Conservation (phyloP, 1,140 invertebrate genomes). For the Drosophila ambigua region DNA sequence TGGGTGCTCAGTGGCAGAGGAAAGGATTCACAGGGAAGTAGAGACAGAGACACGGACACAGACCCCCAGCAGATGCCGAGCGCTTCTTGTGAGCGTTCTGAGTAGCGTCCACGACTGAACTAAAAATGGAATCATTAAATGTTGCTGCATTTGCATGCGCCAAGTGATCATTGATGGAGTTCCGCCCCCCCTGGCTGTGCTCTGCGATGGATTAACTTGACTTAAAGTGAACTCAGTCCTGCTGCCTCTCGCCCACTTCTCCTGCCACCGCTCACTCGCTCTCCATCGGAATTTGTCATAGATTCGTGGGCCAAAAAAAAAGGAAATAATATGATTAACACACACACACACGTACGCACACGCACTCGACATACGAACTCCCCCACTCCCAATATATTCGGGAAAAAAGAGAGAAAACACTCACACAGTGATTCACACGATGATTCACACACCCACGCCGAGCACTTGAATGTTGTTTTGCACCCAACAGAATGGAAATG, state of each 20-base stretch:
- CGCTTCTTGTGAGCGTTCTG: too few species aligned
- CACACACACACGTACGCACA: constrained; percentile 29
- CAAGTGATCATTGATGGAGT: too few species aligned
- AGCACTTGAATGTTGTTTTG: constrained; percentile 23
- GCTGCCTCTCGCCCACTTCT: background rate
- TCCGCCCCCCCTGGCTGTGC: too few species aligned
- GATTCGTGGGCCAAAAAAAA: constrained; percentile 44
- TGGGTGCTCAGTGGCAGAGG: too few species aligned
- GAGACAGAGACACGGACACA: too few species aligned
- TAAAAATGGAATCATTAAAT: too few species aligned
- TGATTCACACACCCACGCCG: background rate
- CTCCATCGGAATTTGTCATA: constrained; percentile 43
- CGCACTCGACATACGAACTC: constrained; percentile 6
- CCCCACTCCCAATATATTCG: background rate
- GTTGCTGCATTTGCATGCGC: too few species aligned
- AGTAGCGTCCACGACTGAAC: too few species aligned
- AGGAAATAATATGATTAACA: constrained; percentile 71
- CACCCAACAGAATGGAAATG: constrained; percentile 5
- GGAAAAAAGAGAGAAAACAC: background rate
- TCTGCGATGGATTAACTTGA: too few species aligned
- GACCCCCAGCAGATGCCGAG: too few species aligned
- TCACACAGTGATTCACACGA: background rate
- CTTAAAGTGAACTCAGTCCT: constrained; percentile 5
- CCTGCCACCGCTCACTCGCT: background rate
- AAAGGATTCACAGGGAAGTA: too few species aligned